Conservation (phyloP, 1,140 invertebrate species). For the Condylostylus longicornis region DNA sequence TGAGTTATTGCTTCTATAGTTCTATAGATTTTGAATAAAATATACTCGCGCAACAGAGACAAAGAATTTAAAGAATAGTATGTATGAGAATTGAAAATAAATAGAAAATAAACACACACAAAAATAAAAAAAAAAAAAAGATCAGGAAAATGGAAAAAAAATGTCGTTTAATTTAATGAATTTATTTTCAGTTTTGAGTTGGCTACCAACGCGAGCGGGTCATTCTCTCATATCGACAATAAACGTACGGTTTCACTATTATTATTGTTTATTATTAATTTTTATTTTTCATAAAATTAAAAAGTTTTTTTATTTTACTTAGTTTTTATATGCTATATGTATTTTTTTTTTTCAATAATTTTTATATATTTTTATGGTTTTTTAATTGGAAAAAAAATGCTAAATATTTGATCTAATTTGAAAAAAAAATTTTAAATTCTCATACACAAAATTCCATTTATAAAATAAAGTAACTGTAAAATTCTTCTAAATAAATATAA, state of each 20-base stretch:
- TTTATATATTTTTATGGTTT: constrained; percentile 22
- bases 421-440: constrained; percentile 1
- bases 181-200: constrained; percentile 35
- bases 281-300: background rate
- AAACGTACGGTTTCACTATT: constrained; percentile 18
- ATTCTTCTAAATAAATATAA: too few relatives aligned
- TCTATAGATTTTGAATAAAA: too few relatives aligned
- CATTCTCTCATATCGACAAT: constrained; percentile 31
- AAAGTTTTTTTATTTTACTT: constrained; percentile 17
- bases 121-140: too few relatives aligned
- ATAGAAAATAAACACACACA: too few relatives aligned
- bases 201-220: constrained; percentile 35
- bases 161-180: too few relatives aligned
- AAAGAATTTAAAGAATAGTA: too few relatives aligned
- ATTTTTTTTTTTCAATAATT: constrained; percentile 11
- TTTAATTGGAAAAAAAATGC: constrained; percentile 14
- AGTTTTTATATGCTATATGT: background rate
- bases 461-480: too few relatives aligned
- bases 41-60: too few relatives aligned
- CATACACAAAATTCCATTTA: too few relatives aligned
- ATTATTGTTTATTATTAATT: background rate
- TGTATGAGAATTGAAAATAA: too few relatives aligned
- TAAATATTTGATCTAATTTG: constrained; percentile 11
- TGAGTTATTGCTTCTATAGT: too few relatives aligned
- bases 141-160: too few relatives aligned